A percentile compares a stretch with the other conserved stretches of the same genome.
Evolutionary conservation across 2,113 vertebrate genomes (phyloP).

Genomic region (Chaetodon auriga): DNA sequence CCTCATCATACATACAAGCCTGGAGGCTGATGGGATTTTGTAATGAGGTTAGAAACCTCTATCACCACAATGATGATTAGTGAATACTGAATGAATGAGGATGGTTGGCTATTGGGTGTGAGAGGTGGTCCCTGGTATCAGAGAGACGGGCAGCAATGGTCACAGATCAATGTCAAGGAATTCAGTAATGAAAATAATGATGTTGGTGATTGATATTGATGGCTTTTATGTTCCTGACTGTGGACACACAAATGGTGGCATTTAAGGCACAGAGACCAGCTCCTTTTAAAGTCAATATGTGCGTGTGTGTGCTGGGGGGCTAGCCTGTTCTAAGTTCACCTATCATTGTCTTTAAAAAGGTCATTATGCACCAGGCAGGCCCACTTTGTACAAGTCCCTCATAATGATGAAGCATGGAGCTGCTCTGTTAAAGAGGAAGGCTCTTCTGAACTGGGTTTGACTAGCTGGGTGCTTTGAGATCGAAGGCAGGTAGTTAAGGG

Average conservation of each 20-base stretch:
- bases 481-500: neutral
- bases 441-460: neutral
- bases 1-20: constrained; percentile 23
- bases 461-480: neutral
- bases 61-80: constrained; percentile 54
- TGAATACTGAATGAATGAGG: constrained; percentile 41
- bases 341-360: constrained; percentile 43
- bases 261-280: neutral
- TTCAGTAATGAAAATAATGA: constrained; percentile 42
- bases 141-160: constrained; percentile 28
- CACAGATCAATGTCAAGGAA: constrained; percentile 62
- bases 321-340: constrained; percentile 17
- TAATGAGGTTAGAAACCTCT: constrained; percentile 59
- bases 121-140: constrained; percentile 39
- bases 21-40: constrained; percentile 33
- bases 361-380: constrained; percentile 29
- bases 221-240: neutral
- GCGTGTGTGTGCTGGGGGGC: neutral
- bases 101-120: constrained; percentile 33
- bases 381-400: constrained; percentile 12
- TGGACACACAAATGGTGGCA: constrained; percentile 18
- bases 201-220: constrained; percentile 37
- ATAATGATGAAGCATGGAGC: constrained; percentile 30
- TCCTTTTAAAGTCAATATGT: constrained; percentile 5
- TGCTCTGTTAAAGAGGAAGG: neutral